These are phyloP conservation scores for Antheraea pernyi DNA, from an alignment of 1,140 invertebrate species.

Conservation along the genomic window DNA sequence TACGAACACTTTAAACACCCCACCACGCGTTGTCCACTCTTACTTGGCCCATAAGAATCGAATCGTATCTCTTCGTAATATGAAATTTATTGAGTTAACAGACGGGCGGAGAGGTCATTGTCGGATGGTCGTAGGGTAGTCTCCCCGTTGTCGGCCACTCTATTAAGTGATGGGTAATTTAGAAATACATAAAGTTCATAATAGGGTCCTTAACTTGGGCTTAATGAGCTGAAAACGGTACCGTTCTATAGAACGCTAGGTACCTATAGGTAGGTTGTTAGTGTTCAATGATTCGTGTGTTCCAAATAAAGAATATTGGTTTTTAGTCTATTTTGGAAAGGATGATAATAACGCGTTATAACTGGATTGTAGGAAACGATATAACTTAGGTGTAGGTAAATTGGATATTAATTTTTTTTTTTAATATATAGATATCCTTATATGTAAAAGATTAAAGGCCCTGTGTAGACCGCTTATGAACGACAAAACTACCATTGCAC, in stretches of 20 bases:
- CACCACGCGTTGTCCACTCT: slow-evolving; percentile 44
- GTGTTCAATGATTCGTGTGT: slow-evolving; percentile 30
- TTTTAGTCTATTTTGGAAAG: slow-evolving; percentile 9
- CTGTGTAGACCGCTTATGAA: too few species aligned
- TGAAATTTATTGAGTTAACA: slow-evolving; percentile 14
- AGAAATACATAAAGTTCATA: slow-evolving; percentile 77
- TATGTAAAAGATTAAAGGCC: too few species aligned
- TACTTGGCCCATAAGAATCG: slow-evolving; percentile 33
- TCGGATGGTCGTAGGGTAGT: slow-evolving; percentile 44
- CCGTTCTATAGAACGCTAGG: too few species aligned
- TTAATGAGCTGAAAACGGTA: slow-evolving; percentile 71
- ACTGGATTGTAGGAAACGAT: too few species aligned
- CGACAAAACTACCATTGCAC: too few species aligned
- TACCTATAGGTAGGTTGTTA: slow-evolving; percentile 28
- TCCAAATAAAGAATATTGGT: slow-evolving; percentile 24
- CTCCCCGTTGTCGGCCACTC: slow-evolving; percentile 40
- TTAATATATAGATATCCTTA: too few species aligned
- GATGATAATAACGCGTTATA: too few species aligned
- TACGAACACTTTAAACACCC: slow-evolving; percentile 66
- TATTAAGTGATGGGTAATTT: slow-evolving; percentile 67
- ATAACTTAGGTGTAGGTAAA: too few species aligned
- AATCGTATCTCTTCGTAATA: slow-evolving; percentile 9
- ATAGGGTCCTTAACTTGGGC: slow-evolving; percentile 69
- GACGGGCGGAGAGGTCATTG: slow-evolving; percentile 31
- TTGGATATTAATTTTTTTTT: too few species aligned